phyloP scores from a whole-genome alignment of 2,113 vertebrate species.

The Condylura cristata region DNA sequence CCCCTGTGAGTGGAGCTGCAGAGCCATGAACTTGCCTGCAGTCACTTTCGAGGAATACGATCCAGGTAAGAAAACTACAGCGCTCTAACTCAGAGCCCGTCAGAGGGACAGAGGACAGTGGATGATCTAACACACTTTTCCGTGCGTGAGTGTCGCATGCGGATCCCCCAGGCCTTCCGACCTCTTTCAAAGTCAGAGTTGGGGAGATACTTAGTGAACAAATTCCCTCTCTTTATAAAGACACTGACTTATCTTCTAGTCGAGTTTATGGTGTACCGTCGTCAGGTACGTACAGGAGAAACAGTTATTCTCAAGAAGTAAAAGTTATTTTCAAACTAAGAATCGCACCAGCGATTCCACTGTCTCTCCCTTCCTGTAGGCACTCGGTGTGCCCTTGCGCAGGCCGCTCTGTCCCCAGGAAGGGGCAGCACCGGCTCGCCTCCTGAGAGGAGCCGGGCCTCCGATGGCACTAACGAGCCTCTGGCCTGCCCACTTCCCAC shows the following conservation, averaged over 20 bases:
- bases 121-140: background rate
- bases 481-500: background rate
- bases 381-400: background rate
- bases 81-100: background rate
- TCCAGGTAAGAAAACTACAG: background rate
- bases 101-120: background rate
- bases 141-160: background rate
- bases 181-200: background rate
- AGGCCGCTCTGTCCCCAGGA: background rate
- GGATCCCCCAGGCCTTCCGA: background rate
- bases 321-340: background rate
- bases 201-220: background rate
- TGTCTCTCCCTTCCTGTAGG: background rate
- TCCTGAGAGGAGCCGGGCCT: background rate
- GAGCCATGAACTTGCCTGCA: background rate
- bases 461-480: background rate
- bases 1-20: background rate
- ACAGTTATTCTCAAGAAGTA: constrained; percentile 5
- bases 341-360: background rate
- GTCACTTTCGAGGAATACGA: background rate
- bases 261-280: background rate
- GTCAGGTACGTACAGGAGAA: constrained; percentile 14
- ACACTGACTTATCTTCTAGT: background rate
- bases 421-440: background rate
- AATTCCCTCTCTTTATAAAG: background rate